Percentiles rank a stretch among this genome's conserved stretches.
Evolutionary conservation across 1,140 invertebrate genomes (phyloP).

Genomic region (Muscidifurax raptorellus): DNA sequence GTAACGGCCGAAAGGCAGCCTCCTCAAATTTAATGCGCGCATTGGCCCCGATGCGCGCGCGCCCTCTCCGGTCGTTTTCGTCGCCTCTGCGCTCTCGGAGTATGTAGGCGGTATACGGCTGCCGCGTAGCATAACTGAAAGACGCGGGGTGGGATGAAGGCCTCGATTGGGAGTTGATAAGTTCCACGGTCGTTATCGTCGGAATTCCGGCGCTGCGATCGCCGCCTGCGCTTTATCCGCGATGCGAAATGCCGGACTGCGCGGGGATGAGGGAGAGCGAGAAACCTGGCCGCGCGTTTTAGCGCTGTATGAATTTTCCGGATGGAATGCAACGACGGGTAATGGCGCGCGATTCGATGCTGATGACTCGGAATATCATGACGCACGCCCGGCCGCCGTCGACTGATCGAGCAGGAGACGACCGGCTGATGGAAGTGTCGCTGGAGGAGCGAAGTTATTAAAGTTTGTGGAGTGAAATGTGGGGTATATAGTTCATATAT

Average conservation of each 20-base stretch:
- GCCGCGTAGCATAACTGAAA: constrained; percentile 29
- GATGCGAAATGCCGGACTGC: not conserved
- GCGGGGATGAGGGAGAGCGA: not conserved
- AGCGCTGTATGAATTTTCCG: not conserved
- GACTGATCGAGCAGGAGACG: not conserved
- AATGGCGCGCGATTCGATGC: not conserved
- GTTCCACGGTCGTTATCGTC: constrained; percentile 37
- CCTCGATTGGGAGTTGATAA: constrained; percentile 39
- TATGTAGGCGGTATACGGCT: not conserved
- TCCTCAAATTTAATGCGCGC: constrained; percentile 51
- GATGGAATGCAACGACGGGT: not conserved
- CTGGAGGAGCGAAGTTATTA: not conserved
- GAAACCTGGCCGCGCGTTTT: not conserved
- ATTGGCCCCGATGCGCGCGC: constrained; percentile 33
- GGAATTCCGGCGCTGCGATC: constrained; percentile 11
- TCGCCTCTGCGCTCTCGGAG: no score
- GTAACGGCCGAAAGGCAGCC: not conserved
- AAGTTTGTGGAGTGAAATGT: not conserved
- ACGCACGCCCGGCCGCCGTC: not conserved
- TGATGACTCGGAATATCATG: not conserved
- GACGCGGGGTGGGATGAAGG: constrained; percentile 39
- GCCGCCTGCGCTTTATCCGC: not conserved
- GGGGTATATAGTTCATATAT: no score
- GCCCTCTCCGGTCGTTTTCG: constrained; percentile 10
- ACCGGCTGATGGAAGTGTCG: not conserved